phyloP scores from a whole-genome alignment of 2,113 vertebrate genomes.

The Scomber japonicus region DNA sequence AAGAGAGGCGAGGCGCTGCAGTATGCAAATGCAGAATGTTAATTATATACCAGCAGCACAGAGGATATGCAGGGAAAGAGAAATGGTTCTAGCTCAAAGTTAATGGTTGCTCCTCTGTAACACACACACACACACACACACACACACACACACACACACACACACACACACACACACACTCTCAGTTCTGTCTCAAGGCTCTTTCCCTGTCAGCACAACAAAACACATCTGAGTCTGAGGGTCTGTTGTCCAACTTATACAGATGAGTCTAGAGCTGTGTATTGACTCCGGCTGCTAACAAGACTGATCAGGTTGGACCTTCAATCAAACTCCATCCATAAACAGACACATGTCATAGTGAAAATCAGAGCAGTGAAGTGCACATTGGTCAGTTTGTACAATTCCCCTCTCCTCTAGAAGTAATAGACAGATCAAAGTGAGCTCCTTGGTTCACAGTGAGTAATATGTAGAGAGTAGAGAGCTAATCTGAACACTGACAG shows the following conservation, averaged over 20 bases:
- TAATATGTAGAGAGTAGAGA: slow-evolving; percentile 8
- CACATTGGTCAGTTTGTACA: slow-evolving; percentile 18
- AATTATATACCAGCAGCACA: slow-evolving; percentile 72
- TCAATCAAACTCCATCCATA: slow-evolving; percentile 42
- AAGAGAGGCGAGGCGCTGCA: slow-evolving; percentile 60
- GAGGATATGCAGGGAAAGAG: slow-evolving; percentile 68
- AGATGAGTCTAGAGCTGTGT: slow-evolving; percentile 46
- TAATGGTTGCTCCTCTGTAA: slow-evolving; percentile 62
- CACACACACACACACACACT: background rate
- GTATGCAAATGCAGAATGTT: slow-evolving; percentile 81
- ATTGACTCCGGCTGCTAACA: slow-evolving; percentile 54
- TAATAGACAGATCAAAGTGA: slow-evolving; percentile 35
- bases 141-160: slow-evolving; percentile 19
- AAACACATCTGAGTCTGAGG: slow-evolving; percentile 46
- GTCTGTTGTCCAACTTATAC: slow-evolving; percentile 33
- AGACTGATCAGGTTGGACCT: slow-evolving; percentile 54
- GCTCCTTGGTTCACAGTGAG: slow-evolving; percentile 13
- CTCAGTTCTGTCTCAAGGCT: slow-evolving; percentile 15
- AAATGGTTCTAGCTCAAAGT: slow-evolving; percentile 66
- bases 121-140: slow-evolving; percentile 10
- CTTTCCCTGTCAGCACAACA: slow-evolving; percentile 26
- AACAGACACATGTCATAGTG: background rate
- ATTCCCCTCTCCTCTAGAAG: slow-evolving; percentile 29
- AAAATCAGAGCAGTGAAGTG: slow-evolving; percentile 33
- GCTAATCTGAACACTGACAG: slow-evolving; percentile 29